Base-by-base conservation (phyloP, 2,797 vertebrate species). In the Pelochelys cantorii region DNA sequence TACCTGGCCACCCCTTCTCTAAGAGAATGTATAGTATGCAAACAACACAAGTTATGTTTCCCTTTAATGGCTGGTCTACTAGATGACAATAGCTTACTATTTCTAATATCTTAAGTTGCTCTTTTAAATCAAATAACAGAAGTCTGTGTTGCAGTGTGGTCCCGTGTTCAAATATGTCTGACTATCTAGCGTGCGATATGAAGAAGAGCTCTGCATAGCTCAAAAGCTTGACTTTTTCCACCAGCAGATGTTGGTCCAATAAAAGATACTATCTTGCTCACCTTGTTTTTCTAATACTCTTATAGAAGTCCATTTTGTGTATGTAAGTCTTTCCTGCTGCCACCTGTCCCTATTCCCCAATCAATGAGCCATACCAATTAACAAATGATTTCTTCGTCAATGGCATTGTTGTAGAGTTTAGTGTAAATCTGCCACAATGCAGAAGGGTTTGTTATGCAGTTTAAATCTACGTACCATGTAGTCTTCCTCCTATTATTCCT, bases 71-170 rank as follows among this genome's bases (percentile, higher is more conserved):
- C 59, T 1, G 79, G 11, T 29, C 11, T 12, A 7, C 57, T 2
- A 18, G 52, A 71, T 82, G 83, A 53, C 15, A 0, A 0, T 0
- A 1, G 31, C 54, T 27, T 1, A 1, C 56, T 82, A 89, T 83
- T 59, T 17, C 0, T 0, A 56, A 3, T 1, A 60, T 22, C 53
- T n/a, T 4, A 78, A 55, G 80, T 54, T 31, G 77, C 71, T 88
- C 78, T 42, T 3, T 22, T 17, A 37, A 77, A 81, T 82, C 59
- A n/a, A 71, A 82, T 20, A 29, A 79, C n/a, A 57, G 23, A 23
- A 71, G 34, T 37, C 11, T 34, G 31, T 54, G 90, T 48, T 48
- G 62, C 42, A 5, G 12, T 60, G 14, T 29, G 18, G 79, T 25
- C 20, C 82, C 88, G 55, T 27, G 48, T 89, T 83, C 86, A 68